Conservation (phyloP, 2,797 vertebrate species). For the Enteromius treurensis region DNA sequence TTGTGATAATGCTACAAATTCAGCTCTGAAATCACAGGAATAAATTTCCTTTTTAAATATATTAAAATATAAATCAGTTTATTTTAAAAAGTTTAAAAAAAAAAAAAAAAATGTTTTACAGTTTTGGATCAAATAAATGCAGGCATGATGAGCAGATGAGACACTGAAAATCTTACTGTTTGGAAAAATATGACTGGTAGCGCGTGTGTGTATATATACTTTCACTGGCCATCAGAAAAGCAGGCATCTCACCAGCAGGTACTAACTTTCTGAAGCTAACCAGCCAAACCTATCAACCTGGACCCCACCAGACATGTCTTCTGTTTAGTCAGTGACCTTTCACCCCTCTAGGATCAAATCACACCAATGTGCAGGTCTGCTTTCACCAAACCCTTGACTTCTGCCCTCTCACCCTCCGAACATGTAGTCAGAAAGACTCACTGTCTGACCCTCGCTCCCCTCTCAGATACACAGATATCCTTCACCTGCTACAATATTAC, state of each 20-base stretch:
- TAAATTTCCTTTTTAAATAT: background rate
- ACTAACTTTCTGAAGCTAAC: background rate
- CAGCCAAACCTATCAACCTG: background rate
- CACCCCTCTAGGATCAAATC: constrained; percentile 41
- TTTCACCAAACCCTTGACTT: constrained; percentile 26
- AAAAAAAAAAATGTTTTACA: no score
- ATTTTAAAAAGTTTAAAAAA: no score
- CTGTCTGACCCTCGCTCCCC: constrained; percentile 7
- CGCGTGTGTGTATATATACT: no score
- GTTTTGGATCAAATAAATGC: no score
- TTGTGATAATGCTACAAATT: background rate
- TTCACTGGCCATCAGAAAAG: background rate
- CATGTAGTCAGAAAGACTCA: constrained; percentile 3
- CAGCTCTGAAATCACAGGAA: background rate
- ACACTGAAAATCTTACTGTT: no score
- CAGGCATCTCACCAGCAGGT: background rate
- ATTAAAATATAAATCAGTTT: no score
- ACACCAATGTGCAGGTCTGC: constrained; percentile 21
- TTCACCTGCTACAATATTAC: background rate
- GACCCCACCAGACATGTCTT: constrained; percentile 2
- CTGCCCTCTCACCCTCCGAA: background rate
- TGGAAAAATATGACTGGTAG: no score
- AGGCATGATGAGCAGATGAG: no score
- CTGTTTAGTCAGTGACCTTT: constrained; percentile 14
- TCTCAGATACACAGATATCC: background rate